Conservation (phyloP, 2,113 vertebrate species). For the Machaerirhynchus nigripectus region DNA sequence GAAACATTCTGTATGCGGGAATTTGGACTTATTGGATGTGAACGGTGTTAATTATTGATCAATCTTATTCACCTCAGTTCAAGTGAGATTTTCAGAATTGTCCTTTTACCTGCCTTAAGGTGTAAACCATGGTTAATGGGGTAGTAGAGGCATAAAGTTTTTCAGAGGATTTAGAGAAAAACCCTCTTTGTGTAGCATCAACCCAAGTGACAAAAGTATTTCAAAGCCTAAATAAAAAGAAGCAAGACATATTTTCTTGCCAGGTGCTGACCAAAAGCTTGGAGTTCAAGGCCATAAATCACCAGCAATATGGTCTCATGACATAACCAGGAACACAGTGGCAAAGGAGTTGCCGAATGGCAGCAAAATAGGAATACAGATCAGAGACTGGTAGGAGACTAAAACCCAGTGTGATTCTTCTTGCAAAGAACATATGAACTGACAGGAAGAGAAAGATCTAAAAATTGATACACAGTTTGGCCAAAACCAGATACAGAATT, state of each 20-base stretch:
- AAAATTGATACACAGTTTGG: not conserved
- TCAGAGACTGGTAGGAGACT: not conserved
- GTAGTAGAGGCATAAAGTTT: not conserved
- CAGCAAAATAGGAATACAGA: not conserved
- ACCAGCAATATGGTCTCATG: not conserved
- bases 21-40: not conserved
- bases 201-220: not conserved
- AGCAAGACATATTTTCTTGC: not conserved
- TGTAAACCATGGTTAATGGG: not conserved
- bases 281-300: not conserved
- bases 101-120: not conserved
- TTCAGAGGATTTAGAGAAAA: not conserved
- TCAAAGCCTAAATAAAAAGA: not conserved
- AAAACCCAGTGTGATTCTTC: not conserved
- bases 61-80: not conserved
- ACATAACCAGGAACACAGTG: not conserved
- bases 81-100: not conserved
- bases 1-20: not conserved
- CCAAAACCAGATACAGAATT: not conserved
- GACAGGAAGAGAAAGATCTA: not conserved
- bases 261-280: not conserved
- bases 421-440: not conserved
- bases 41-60: constrained; percentile 61
- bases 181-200: not conserved
- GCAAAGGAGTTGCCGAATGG: not conserved